Evolutionary conservation across 1,140 invertebrate species (phyloP).

Genomic region (Brachionus koreanus): DNA sequence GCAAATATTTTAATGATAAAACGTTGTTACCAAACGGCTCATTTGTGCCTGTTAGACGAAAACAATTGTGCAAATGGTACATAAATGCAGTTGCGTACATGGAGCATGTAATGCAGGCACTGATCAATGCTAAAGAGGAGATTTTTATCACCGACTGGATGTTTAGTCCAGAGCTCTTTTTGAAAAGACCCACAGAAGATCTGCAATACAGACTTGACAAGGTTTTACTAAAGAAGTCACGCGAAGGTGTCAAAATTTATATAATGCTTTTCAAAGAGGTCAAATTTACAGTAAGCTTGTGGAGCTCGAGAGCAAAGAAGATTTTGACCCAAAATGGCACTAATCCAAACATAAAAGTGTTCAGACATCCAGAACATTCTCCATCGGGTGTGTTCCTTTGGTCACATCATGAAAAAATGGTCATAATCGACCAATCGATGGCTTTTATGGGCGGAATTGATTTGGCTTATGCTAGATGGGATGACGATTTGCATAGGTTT

Average conservation of each 20-base stretch:
- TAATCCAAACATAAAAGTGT: constrained; percentile 58
- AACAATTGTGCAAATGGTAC: constrained; percentile 58
- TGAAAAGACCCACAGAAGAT: constrained; percentile 71
- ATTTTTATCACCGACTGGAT: constrained; percentile 96
- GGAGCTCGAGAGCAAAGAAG: constrained; percentile 81
- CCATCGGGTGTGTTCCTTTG: constrained; percentile 76
- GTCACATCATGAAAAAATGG: constrained; percentile 97
- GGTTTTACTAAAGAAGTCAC: constrained; percentile 82
- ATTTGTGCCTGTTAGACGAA: background rate
- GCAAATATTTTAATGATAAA: background rate
- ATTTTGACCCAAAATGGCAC: background rate
- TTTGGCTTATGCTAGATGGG: constrained; percentile 79
- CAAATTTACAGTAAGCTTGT: constrained; percentile 84
- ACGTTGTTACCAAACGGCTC: background rate
- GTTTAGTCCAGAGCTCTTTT: constrained; percentile 83
- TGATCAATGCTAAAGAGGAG: constrained; percentile 83
- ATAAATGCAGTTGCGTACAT: constrained; percentile 83
- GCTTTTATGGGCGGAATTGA: constrained; percentile 95
- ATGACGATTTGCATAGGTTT: constrained; percentile 55
- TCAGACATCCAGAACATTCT: constrained; percentile 89
- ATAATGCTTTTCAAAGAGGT: constrained; percentile 94
- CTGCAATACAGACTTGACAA: constrained; percentile 80
- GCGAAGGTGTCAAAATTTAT: constrained; percentile 74
- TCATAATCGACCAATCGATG: constrained; percentile 85
- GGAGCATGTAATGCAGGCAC: constrained; percentile 77